A percentile compares a stretch with the other conserved stretches of the same genome.
Evolutionary conservation across 1,140 invertebrate genomes (phyloP).

Genomic region (Sinonovacula constricta): DNA sequence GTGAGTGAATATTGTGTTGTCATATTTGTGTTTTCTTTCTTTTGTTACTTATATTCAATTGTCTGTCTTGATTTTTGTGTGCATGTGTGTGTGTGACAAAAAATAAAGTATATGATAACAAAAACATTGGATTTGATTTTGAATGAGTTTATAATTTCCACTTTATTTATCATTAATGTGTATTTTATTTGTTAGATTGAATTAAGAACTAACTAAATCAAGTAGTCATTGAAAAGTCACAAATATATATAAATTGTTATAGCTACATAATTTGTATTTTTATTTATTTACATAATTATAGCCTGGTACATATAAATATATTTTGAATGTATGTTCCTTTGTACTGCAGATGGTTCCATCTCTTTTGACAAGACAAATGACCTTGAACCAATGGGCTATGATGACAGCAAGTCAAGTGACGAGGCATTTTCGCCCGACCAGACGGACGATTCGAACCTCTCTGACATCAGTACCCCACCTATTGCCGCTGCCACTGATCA

Average conservation of each 20-base stretch:
- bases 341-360: conserved; percentile 88
- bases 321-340: too few relatives aligned
- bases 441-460: conserved; percentile 70
- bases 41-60: neutral
- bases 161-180: too few relatives aligned
- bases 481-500: conserved; percentile 59
- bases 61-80: neutral
- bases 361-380: conserved; percentile 95
- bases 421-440: conserved; percentile 75
- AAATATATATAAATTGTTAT: too few relatives aligned
- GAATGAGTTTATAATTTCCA: too few relatives aligned
- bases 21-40: neutral
- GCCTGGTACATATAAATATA: too few relatives aligned
- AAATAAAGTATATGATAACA: neutral
- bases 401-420: conserved; percentile 88
- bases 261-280: too few relatives aligned
- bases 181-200: too few relatives aligned
- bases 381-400: conserved; percentile 87
- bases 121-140: too few relatives aligned
- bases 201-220: too few relatives aligned
- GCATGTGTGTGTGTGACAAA: too few relatives aligned
- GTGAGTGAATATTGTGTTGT: neutral
- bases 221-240: too few relatives aligned
- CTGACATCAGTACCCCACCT: conserved; percentile 71
- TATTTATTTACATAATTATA: too few relatives aligned